Evolutionary conservation across 2,113 vertebrate genomes (phyloP).

Genomic region (Mobula birostris): DNA sequence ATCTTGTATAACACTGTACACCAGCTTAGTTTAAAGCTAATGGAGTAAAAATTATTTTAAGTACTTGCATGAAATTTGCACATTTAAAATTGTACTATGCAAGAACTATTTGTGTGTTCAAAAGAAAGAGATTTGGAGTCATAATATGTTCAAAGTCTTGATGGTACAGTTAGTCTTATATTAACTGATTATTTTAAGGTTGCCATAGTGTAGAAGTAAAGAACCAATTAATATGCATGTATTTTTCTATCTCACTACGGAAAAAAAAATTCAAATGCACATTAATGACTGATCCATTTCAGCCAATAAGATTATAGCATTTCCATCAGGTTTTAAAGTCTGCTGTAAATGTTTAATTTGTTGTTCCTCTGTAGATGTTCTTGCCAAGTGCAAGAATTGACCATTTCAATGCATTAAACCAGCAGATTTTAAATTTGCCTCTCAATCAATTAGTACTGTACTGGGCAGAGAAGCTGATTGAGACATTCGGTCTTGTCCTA

Average conservation of each 20-base stretch:
- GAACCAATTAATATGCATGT: neutral
- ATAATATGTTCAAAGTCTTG: neutral
- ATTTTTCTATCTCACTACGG: neutral
- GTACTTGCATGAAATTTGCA: constrained; percentile 32
- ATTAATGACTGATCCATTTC: neutral
- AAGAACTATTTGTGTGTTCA: neutral
- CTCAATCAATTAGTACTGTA: neutral
- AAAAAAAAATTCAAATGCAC: neutral
- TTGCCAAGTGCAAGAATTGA: neutral
- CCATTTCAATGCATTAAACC: neutral
- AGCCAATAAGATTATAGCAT: neutral
- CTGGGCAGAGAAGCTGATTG: neutral
- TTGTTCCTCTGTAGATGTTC: neutral
- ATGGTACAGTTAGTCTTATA: neutral
- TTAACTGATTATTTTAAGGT: neutral
- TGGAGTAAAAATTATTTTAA: neutral
- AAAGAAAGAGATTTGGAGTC: neutral
- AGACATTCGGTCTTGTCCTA: neutral
- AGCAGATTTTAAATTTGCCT: neutral
- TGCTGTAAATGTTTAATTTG: neutral
- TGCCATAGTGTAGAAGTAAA: neutral
- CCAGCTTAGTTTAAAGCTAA: neutral
- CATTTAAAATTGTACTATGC: neutral
- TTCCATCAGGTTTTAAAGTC: neutral
- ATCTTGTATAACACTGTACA: constrained; percentile 1